Base-by-base conservation (phyloP, 2,113 vertebrate genomes). In the Prietella phreatophila region DNA sequence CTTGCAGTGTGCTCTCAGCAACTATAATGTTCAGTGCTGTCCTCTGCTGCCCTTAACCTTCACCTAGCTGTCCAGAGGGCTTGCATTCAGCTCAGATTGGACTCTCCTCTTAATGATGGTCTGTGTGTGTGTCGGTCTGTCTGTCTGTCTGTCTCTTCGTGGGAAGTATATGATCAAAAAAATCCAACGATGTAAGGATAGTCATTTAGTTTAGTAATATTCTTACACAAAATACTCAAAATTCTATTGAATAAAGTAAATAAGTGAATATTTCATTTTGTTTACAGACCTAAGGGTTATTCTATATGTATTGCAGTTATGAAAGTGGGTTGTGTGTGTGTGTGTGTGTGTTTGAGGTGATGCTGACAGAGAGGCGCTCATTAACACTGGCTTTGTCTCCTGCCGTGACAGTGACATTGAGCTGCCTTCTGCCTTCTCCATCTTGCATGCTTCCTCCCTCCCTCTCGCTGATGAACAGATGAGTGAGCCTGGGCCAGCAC, bases 371-470 rank as follows among this genome's bases (percentile, higher is more conserved):
- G 84, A 89, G 88, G 67, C 71, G 47, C 90, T 89, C 91, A 90
- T 90, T 91, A 92, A 90, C 90, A 86, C 87, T 27, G 86, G 86
- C 88, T 85, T 88, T 83, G 82, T 89, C 88, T 92, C 91, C 85
- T 69, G 86, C 88, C 56, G 76, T 83, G 88, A 82, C 83, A 88
- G 87, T 92, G 90, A 92, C 91, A 91, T 88, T 90, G 89, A 90
- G 89, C 81, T 47, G 84, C 85, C 90, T 89, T 84, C 90, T 90
- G 79, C 71, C 53, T 47, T 36, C 78, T 85, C 88, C 30, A 80
- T 86, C 85, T 63, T 85, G 55, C 50, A 9, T 61, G 19, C 39
- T 36, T 87, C 69, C 80, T 56, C 71, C 82, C 85, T 86, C 81
- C 20, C 42, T 73, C 83, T 42, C 83, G 42, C 85, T 75, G 56